Base-by-base conservation (phyloP, 2,888 invertebrate species). In the Amphipoea lucens region DNA sequence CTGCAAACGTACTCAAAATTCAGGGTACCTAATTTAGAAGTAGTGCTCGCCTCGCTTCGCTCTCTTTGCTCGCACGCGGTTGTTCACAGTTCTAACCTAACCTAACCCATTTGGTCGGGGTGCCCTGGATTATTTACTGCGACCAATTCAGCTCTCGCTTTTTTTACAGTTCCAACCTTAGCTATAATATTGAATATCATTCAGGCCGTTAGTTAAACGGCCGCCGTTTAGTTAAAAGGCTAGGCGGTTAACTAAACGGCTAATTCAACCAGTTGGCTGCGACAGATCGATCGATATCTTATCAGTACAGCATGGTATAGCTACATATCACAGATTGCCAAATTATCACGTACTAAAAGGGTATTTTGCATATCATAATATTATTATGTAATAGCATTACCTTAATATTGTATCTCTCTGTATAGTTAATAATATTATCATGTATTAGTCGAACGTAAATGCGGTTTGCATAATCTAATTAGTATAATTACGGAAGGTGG, bases 401-500 rank as follows among this genome's bases (percentile, higher is more conserved):
- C 65, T 65, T 63, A 70, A 70, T 67, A 70, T 66, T 48, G 17
- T 45, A n/a, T 60, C 12, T 23, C 7, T 54, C n/a, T n/a, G 45
- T 54, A 9, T n/a, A 70, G 62, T 73, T 65, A 76, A 67, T 76
- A 57, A 83, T 45, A 81, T 71, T 81, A 81, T 42, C 60, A 51
- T 11, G 40, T 23, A 81, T 76, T 81, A 81, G 62, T 73, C 36
- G 36, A 65, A 57, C 20, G 72, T 62, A 51, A 78, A 83, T 74
- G 63, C 65, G 72, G 73, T 85, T 76, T 81, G 51, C 51, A 60
- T 82, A 82, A 85, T 86, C 40, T 78, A 78, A 84, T 84, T 85
- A 82, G 60, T 51, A 45, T 63, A 40, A 74, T 51, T 54, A 70
- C 6, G 45, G 23, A 5, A 42, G 29, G 14, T n/a, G 65, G 54